phyloP scores from a whole-genome alignment of 1,140 invertebrate species.

The Drosophila ogumai region DNA sequence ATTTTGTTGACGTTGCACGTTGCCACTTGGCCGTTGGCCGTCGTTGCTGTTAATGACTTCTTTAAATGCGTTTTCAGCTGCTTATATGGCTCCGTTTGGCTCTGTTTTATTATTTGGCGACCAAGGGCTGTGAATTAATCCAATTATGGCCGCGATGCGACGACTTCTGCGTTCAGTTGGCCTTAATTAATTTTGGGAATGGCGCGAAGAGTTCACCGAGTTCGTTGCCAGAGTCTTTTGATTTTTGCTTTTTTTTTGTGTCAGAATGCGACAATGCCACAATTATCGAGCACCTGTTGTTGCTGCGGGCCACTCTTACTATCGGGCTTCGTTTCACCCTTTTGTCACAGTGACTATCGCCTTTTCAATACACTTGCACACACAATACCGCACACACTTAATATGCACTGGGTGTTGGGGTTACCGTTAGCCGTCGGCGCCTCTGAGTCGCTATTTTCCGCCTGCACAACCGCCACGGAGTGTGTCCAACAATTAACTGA shows the following conservation, averaged over 20 bases:
- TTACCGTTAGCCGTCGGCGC: constrained; percentile 56
- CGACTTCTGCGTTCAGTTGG: constrained; percentile 53
- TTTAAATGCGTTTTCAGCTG: constrained; percentile 60
- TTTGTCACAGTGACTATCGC: constrained; percentile 40
- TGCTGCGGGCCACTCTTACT: constrained; percentile 27
- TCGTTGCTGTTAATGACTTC: constrained; percentile 65
- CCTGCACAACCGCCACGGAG: constrained; percentile 69
- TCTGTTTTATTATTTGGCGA: constrained; percentile 28
- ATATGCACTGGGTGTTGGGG: constrained; percentile 39
- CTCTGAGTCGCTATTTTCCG: constrained; percentile 34
- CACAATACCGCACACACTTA: constrained; percentile 28
- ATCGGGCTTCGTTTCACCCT: constrained; percentile 31
- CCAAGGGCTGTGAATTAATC: constrained; percentile 61
- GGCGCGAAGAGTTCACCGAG: constrained; percentile 33
- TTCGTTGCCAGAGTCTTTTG: constrained; percentile 64
- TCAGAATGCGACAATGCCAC: constrained; percentile 20
- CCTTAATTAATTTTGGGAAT: constrained; percentile 59
- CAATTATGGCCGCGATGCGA: constrained; percentile 61
- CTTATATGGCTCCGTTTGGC: constrained; percentile 2
- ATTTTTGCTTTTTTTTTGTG: constrained; percentile 1
- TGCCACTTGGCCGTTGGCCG: constrained; percentile 63
- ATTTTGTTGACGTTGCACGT: constrained; percentile 78
- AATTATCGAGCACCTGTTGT: constrained; percentile 37
- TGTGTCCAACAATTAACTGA: constrained; percentile 83
- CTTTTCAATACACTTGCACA: constrained; percentile 40